These are phyloP conservation scores for Paedocypris micromegethes DNA, from an alignment of 2,797 vertebrate genomes.

Conservation along the genomic window DNA sequence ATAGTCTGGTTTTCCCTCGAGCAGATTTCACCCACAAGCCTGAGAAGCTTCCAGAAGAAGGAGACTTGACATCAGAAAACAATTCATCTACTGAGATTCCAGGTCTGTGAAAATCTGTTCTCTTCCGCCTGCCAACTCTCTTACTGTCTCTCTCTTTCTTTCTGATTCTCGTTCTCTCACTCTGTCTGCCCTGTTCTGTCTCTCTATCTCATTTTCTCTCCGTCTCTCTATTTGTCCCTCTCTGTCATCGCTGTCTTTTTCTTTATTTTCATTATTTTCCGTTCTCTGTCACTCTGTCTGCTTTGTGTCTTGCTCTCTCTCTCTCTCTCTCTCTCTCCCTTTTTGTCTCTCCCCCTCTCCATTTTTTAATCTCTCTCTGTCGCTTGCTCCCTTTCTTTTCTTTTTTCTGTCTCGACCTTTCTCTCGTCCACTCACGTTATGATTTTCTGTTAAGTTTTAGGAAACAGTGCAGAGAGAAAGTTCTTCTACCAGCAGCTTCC, in stretches of 20 bases:
- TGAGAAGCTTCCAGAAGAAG: slow-evolving; percentile 77
- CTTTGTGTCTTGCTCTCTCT: too few species aligned
- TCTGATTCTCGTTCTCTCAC: neutral
- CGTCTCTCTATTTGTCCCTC: neutral
- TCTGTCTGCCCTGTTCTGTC: too few species aligned
- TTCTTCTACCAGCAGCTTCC: slow-evolving; percentile 95
- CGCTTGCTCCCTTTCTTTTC: neutral
- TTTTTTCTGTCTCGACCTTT: neutral
- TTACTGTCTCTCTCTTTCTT: neutral
- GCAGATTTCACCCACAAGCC: slow-evolving; percentile 75
- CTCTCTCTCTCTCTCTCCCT: too few species aligned
- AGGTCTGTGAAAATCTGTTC: slow-evolving; percentile 62
- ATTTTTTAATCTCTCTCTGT: too few species aligned
- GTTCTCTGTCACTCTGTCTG: neutral
- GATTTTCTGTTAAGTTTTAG: slow-evolving; percentile 68
- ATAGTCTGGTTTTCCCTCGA: slow-evolving; percentile 83
- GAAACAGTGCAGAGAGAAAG: slow-evolving; percentile 89
- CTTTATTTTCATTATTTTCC: neutral
- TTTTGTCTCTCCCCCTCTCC: too few species aligned
- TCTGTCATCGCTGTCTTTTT: neutral
- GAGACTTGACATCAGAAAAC: slow-evolving; percentile 74
- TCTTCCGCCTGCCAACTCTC: neutral
- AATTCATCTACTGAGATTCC: slow-evolving; percentile 66
- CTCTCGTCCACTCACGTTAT: neutral
- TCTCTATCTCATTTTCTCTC: neutral